Base-by-base conservation (phyloP, 2,113 vertebrate species). In the Amazona guildingii region DNA sequence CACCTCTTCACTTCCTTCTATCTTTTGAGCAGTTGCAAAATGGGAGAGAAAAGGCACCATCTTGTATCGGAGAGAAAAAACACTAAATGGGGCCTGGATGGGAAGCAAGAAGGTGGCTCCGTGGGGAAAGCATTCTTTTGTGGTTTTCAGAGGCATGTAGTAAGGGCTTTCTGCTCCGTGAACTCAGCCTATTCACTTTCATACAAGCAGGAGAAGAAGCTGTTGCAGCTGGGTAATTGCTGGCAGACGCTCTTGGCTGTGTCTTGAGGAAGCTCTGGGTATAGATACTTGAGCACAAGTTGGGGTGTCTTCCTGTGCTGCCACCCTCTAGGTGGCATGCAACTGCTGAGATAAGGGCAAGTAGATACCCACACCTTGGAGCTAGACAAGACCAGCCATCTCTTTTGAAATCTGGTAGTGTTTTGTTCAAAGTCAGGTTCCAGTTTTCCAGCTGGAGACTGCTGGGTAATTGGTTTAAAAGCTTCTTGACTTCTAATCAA, bases 191-290 rank as follows among this genome's bases (percentile, higher is more conserved):
- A 3, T 41, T 83, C 68, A 3, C 52, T 20, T 33, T 2, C 16
- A 8, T 5, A 0, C 4, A 10, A 25, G 41, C 67, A 88, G 94
- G 25, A 54, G 59, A 39, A 35, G 73, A 61, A 79, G 62, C 75
- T 62, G 46, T 18, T 73, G 52, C 1, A 13, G 70, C 55, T 75
- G 62, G 28, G 48, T 7, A 18, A 67, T 2, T 63, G 77, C 62
- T 88, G 83, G 83, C 91, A 78, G 83, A 86, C 66, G 57, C 59
- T 66, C 64, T 52, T 62, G 85, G 85, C 61, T 3, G 17, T 16
- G 84, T 83, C 83, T 35, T 11, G 28, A 7, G 91, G 64, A 41
- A 55, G 46, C 86, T 70, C 68, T 72, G 73, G 73, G 68, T 23
- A 6, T 3, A 10, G 33, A 18, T 3, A 13, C 1, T 51, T 16